Base-by-base conservation (phyloP, 2,888 invertebrate species). In the Drosophila austrosaltans region DNA sequence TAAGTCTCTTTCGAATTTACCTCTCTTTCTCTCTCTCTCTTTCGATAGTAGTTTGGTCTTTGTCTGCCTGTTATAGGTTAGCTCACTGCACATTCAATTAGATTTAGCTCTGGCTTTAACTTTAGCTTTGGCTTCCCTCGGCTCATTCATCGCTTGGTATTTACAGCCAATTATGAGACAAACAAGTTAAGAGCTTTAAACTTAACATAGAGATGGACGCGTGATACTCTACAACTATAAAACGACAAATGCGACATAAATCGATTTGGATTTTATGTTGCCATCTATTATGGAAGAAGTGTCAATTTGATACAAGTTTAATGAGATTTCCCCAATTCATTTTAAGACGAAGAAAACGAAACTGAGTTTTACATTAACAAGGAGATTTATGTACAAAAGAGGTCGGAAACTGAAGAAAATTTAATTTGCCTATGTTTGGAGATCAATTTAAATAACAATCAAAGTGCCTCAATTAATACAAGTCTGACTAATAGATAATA, bases 81-180 rank as follows among this genome's bases (percentile, higher is more conserved):
- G 61, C 76, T 65, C 54, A 69, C 66, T 76, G 83, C 85, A 74
- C 86, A 85, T 87, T 84, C 83, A 84, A 84, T 87, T 85, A 82
- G 86, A 86, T 84, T 85, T 85, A 77, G 75, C 77, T 72, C 64
- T 66, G 71, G 68, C 81, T 71, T 53, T 66, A 39, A 53, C 65
- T 54, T 53, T 48, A 61, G 72, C 76, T 66, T 57, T 56, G 65
- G 63, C 69, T 69, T 30, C 66, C 62, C 53, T 28, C 48, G 44
- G 72, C 82, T 79, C 73, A 72, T 77, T 82, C 71, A 79, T 63
- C 61, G 74, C 63, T 64, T 72, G 85, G 70, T 77, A 82, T 84
- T 83, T 82, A 83, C 87, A 82, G 87, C 82, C 83, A 84, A 87
- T 84, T 87, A 87, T 84, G 85, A 85, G 82, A 75, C 80, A 82